Evolutionary conservation across 2,113 vertebrate species (phyloP).

Genomic region (Prunella himalayana): DNA sequence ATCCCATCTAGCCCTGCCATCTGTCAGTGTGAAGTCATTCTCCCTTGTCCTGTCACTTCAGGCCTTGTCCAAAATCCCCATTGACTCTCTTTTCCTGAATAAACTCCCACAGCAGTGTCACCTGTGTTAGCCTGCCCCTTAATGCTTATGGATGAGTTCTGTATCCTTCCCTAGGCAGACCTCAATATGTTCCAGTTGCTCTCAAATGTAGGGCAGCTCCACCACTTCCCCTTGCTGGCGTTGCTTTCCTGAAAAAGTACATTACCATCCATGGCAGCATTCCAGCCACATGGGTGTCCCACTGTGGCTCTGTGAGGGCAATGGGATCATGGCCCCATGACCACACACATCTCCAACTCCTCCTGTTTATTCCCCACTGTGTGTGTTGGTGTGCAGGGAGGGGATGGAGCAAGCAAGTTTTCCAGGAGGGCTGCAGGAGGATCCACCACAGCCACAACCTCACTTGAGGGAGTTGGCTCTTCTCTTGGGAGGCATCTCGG

Average conservation of each 20-base stretch:
- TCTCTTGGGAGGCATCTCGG: neutral
- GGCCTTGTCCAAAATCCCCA: neutral
- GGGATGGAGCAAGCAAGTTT: neutral
- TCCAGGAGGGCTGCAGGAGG: neutral
- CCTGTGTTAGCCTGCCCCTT: neutral
- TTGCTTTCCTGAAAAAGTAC: neutral
- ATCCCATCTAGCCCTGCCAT: neutral
- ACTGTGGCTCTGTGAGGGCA: neutral
- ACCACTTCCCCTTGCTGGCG: neutral
- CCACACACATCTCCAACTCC: neutral
- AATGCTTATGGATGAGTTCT: neutral
- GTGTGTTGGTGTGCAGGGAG: neutral
- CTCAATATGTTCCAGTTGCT: neutral
- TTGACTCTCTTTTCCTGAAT: neutral
- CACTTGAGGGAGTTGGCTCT: neutral
- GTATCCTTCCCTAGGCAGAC: neutral
- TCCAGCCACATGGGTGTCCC: neutral
- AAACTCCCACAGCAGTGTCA: neutral
- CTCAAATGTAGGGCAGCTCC: neutral
- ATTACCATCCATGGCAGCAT: neutral
- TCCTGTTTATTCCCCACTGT: neutral
- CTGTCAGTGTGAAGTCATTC: neutral
- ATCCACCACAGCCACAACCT: neutral
- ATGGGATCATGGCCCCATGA: neutral
- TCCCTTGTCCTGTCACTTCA: neutral